Conservation (phyloP, 1,140 invertebrate genomes). For the Megathymus violae region DNA sequence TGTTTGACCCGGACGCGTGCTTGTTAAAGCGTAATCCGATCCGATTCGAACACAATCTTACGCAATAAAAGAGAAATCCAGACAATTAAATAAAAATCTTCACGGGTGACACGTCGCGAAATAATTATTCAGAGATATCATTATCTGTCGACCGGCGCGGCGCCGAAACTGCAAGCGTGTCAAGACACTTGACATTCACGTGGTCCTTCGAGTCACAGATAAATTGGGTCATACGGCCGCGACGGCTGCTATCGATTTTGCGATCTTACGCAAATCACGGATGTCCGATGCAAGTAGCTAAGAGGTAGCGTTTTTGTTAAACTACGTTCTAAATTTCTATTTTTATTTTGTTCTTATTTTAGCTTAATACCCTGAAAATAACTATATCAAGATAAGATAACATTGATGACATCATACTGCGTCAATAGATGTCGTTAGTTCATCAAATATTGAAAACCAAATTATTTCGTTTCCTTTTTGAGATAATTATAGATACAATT, state of each 20-base stretch:
- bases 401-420: too few relatives aligned
- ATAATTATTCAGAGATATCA: conserved; percentile 22
- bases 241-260: conserved; percentile 70
- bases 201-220: conserved; percentile 47
- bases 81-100: conserved; percentile 4
- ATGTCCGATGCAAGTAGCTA: conserved; percentile 1
- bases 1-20: conserved; percentile 27
- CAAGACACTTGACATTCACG: conserved; percentile 40
- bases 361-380: too few relatives aligned
- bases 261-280: conserved; percentile 61
- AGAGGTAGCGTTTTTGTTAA: conserved; percentile 23
- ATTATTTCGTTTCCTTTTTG: too few relatives aligned
- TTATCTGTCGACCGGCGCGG: conserved; percentile 20
- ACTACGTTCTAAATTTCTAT: too few relatives aligned
- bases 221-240: conserved; percentile 70
- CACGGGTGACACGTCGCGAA: too few relatives aligned
- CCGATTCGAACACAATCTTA: background rate
- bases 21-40: conserved; percentile 22
- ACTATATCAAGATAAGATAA: too few relatives aligned
- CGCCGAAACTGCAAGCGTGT: conserved; percentile 16
- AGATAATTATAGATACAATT: too few relatives aligned
- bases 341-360: too few relatives aligned
- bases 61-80: conserved; percentile 8
- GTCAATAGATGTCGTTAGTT: too few relatives aligned
- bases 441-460: too few relatives aligned